phyloP scores from a whole-genome alignment of 2,113 vertebrate genomes.

The Corythornis cristatus region DNA sequence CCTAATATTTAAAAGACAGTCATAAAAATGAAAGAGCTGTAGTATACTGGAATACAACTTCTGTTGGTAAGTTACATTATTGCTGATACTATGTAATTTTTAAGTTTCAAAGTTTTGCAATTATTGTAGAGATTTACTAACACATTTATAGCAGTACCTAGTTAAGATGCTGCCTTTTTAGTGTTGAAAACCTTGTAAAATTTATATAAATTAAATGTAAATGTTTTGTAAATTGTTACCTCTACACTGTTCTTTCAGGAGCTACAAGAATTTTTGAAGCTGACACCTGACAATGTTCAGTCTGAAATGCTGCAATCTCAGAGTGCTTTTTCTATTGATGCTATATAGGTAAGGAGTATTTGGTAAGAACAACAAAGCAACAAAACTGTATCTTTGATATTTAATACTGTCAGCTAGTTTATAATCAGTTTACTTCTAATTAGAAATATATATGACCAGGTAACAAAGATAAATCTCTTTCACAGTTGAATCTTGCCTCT shows the following conservation, averaged over 20 bases:
- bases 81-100: not conserved
- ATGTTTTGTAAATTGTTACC: not conserved
- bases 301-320: not conserved
- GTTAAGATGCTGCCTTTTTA: not conserved
- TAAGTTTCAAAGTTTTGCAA: not conserved
- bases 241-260: not conserved
- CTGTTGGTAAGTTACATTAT: not conserved
- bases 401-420: not conserved
- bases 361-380: not conserved
- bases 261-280: not conserved
- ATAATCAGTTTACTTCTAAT: not conserved
- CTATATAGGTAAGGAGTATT: slow-evolving; percentile 51
- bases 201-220: not conserved
- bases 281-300: slow-evolving; percentile 21
- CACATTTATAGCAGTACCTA: not conserved
- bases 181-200: not conserved
- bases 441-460: not conserved
- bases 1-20: not conserved
- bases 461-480: not conserved
- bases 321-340: slow-evolving; percentile 31
- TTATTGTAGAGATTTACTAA: not conserved
- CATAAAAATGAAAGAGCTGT: not conserved
- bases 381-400: not conserved
- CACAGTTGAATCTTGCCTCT: not conserved
- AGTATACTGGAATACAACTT: not conserved